Percentiles rank a stretch among this genome's conserved stretches.
phyloP scores from a whole-genome alignment of 2,797 vertebrate genomes.

The Anguilla marmorata region DNA sequence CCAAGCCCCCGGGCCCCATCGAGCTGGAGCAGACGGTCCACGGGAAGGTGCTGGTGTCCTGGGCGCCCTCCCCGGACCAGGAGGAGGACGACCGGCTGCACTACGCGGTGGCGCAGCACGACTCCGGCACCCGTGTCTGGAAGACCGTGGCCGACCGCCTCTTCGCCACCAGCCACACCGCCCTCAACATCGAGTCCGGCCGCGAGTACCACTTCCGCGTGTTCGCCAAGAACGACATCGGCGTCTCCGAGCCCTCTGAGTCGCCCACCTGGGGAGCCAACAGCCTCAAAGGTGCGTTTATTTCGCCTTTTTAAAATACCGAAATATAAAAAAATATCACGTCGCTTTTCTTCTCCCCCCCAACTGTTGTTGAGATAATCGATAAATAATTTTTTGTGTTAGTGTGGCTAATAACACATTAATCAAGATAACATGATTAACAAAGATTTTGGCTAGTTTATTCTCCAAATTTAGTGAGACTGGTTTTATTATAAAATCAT shows the following conservation, averaged over 20 bases:
- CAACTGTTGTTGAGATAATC: not conserved
- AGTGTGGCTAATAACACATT: not conserved
- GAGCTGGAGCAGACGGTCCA: slow-evolving; percentile 79
- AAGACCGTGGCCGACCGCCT: slow-evolving; percentile 74
- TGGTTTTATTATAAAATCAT: not conserved
- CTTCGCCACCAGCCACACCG: slow-evolving; percentile 87
- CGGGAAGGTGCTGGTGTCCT: slow-evolving; percentile 82
- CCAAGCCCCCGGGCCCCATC: slow-evolving; percentile 82
- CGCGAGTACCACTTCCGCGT: slow-evolving; percentile 87
- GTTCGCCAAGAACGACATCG: slow-evolving; percentile 86
- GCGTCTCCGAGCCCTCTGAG: slow-evolving; percentile 77
- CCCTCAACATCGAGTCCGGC: slow-evolving; percentile 79
- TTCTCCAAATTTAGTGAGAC: not conserved
- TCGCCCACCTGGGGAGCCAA: slow-evolving; percentile 80
- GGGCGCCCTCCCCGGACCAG: slow-evolving; percentile 84
- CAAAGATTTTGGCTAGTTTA: not conserved
- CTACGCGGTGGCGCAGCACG: slow-evolving; percentile 81
- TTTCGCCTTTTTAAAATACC: not conserved
- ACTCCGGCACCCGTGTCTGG: slow-evolving; percentile 79
- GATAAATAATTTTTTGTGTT: not conserved
- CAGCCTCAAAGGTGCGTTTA: slow-evolving; percentile 72
- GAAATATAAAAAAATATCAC: too few species aligned
- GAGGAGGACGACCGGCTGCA: slow-evolving; percentile 74
- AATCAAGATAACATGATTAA: not conserved
- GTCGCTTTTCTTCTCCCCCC: too few species aligned